Conservation (phyloP, 1,140 invertebrate genomes). For the Leptestheria dahalacensis region DNA sequence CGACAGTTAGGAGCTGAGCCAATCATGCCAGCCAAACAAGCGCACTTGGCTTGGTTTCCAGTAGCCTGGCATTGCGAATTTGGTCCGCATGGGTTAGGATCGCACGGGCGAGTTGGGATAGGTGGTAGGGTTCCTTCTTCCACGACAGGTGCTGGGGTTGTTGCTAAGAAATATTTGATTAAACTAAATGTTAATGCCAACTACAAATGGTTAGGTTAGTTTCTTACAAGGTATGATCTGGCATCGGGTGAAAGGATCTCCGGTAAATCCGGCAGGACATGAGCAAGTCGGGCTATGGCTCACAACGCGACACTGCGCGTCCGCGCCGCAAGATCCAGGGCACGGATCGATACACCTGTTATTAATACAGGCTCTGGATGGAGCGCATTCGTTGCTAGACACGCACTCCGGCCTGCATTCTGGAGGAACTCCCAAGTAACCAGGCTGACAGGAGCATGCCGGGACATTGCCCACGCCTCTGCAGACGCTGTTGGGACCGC, state of each 20-base stretch:
- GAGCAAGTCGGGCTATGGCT: constrained; percentile 74
- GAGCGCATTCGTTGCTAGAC: constrained; percentile 66
- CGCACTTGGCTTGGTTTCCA: background rate
- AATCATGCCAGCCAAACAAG: constrained; percentile 39
- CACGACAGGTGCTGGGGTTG: background rate
- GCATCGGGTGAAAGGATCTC: constrained; percentile 66
- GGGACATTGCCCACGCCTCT: constrained; percentile 53
- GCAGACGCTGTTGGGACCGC: constrained; percentile 73
- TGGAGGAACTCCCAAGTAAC: constrained; percentile 67
- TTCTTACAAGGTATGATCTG: constrained; percentile 7
- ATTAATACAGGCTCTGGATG: constrained; percentile 66
- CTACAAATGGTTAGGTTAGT: background rate
- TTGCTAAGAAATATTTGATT: background rate
- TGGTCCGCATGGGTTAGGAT: constrained; percentile 26
- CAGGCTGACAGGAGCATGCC: constrained; percentile 64
- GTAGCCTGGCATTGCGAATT: constrained; percentile 27
- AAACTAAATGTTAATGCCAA: background rate
- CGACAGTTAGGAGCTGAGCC: constrained; percentile 52
- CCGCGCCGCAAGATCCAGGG: constrained; percentile 55
- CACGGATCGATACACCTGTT: constrained; percentile 71
- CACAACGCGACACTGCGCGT: constrained; percentile 61
- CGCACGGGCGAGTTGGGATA: constrained; percentile 26
- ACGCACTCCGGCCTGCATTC: constrained; percentile 35
- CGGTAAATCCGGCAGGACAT: constrained; percentile 53
- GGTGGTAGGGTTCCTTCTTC: constrained; percentile 6